Base-by-base conservation (phyloP, 2,888 invertebrate species). In the Dynastes grantii region DNA sequence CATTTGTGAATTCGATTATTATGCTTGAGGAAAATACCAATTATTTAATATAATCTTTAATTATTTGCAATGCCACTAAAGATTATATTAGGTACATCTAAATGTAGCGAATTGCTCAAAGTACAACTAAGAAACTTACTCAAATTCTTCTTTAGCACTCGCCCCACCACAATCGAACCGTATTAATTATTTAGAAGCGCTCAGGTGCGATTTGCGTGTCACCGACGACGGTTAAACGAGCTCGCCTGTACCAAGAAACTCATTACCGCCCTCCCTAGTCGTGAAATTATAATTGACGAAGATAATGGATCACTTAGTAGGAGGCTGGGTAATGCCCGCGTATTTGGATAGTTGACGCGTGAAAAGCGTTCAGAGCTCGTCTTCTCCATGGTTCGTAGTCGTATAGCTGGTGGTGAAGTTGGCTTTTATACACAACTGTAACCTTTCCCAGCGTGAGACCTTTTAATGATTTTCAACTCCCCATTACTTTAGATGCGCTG, bases 141-240 rank as follows among this genome's bases (percentile, higher is more conserved):
- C 8, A 51, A n/a, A 16, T n/a, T 55, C 55, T 16, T 55, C 29
- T 16, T 16, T 2, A 9, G 3, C 9, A 29, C n/a, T 2, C 61
- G 49, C 51, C 37, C 49, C 11, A 45, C 49, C 49, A 27, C 49
- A 68, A 68, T 68, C 68, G 51, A 61, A 45, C 40, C 45, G 73
- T 37, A 73, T 73, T 73, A 73, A 73, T 73, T 61, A 73, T 73
- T 73, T 73, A 73, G 61, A 40, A 45, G 45, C 61, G 22, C 73
- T 73, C 73, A 73, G 73, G 61, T 73, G 73, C 27, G 73, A 61
- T 58, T 58, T 61, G 53, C 61, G 22, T 73, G 37, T 27, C 73
- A 45, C 61, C 45, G 8, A 16, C 55, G n/a, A 16, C 55, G 55
- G 55, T 16, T 6, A 55, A 55, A n/a, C 16, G 55, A n/a, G 27